Percentiles rank a stretch among this genome's conserved stretches.
Evolutionary conservation across 2,113 vertebrate genomes (phyloP).

Genomic region (Phocoena sinus): DNA sequence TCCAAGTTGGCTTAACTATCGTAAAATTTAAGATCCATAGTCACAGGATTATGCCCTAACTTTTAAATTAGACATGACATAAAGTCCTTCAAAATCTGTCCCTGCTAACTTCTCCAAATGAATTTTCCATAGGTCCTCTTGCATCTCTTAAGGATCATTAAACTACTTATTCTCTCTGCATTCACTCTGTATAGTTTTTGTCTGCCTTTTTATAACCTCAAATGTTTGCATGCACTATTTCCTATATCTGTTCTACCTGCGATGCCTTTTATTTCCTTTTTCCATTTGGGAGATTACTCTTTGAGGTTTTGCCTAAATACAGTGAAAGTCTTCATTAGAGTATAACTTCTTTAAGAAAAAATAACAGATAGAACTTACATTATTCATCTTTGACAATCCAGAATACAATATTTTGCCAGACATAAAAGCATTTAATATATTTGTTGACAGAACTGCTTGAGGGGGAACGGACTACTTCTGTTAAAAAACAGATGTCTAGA

Average conservation of each 20-base stretch:
- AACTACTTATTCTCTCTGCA: not conserved
- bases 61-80: not conserved
- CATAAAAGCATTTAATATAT: not conserved
- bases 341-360: not conserved
- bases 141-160: not conserved
- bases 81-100: not conserved
- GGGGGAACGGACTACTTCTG: not conserved
- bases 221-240: not conserved
- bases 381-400: not conserved
- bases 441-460: not conserved
- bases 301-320: not conserved
- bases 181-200: not conserved
- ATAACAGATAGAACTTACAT: not conserved
- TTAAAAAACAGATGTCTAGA: not conserved
- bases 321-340: not conserved
- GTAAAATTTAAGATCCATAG: not conserved
- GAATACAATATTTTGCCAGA: not conserved
- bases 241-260: rapidly evolving
- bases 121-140: not conserved
- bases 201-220: not conserved
- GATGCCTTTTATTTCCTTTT: not conserved
- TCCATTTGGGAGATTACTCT: not conserved
- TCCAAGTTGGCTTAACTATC: not conserved
- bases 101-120: not conserved
- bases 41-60: not conserved